Base-by-base conservation (phyloP, 2,113 vertebrate genomes). In the Zingel zingel region DNA sequence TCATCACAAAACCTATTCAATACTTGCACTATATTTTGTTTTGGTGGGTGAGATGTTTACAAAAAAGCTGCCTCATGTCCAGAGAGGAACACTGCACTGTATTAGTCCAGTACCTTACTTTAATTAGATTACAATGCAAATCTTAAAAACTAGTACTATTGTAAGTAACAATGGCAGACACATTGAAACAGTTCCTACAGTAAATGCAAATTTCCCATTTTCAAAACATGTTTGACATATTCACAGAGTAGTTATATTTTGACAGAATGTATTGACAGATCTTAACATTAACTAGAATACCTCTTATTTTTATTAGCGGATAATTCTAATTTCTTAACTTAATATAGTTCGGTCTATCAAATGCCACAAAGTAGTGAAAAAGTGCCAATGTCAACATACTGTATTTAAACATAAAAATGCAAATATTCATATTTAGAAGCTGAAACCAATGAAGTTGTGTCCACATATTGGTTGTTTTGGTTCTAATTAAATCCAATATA, bases 1-100 rank as follows among this genome's bases (percentile, higher is more conserved):
- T 84, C 78, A 78, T 61, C 54, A 79, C 19, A 61, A 81, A 79
- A 23, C 18, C 10, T 53, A 54, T 71, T 66, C 54, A 14, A 10
- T 47, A 51, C 23, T 73, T 51, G 53, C 23, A 54, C 12, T 56
- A 43, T 43, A 21, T 78, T 81, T 62, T 18, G 21, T 70, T 65
- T 65, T 75, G 8, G 9, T 11, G 5, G 12, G 14, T 6, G 9
- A 51, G 11, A 47, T 23, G 4, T 36, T 61, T 25, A 30, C 9
- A 39, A 74, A 57, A 63, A 48, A 1, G 2, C 13, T 19, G 14
- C 39, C 59, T 76, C 6, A 15, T 81, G 27, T 21, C 39, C 30
- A 45, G 9, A 43, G 68, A 78, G 3, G 43, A 67, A 65, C 70
- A 18, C 9, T 4, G 9, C 25, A 50, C 39, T 54, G 16, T 15